These are phyloP conservation scores for Cryptocheilus praepositus DNA, from an alignment of 2,888 invertebrate species.

Conservation along the genomic window DNA sequence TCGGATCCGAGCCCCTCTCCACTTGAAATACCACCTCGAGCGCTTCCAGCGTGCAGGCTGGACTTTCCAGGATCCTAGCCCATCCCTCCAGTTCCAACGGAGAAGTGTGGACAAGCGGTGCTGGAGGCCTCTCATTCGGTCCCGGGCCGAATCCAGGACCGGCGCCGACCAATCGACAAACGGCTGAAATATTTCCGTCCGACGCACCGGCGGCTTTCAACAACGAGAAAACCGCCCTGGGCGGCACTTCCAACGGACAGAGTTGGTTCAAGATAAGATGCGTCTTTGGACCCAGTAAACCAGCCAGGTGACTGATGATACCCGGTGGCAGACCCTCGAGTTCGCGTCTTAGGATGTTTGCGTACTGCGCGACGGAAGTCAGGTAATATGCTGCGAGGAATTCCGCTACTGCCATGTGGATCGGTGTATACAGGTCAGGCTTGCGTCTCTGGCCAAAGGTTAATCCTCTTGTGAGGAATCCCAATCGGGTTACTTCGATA, in stretches of 20 bases:
- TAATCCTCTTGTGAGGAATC: slow-evolving; percentile 74
- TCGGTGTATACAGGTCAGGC: slow-evolving; percentile 75
- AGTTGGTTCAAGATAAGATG: slow-evolving; percentile 76
- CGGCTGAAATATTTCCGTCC: slow-evolving; percentile 76
- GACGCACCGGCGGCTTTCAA: slow-evolving; percentile 77
- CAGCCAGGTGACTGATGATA: slow-evolving; percentile 76
- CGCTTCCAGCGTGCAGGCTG: slow-evolving; percentile 75
- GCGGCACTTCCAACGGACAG: slow-evolving; percentile 76
- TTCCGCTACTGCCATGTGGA: slow-evolving; percentile 76
- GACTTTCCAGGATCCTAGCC: slow-evolving; percentile 76
- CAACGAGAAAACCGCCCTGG: slow-evolving; percentile 76
- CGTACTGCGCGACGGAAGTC: slow-evolving; percentile 76
- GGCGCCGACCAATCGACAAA: slow-evolving; percentile 76
- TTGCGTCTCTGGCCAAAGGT: slow-evolving; percentile 74
- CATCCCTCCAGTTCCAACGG: slow-evolving; percentile 76
- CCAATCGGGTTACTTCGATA: slow-evolving; percentile 73
- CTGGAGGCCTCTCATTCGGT: slow-evolving; percentile 67
- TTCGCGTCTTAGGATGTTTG: slow-evolving; percentile 76
- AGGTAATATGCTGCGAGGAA: slow-evolving; percentile 78
- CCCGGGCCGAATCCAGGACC: slow-evolving; percentile 74
- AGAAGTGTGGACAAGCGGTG: slow-evolving; percentile 73
- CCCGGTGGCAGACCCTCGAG: slow-evolving; percentile 76
- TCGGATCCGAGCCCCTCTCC: slow-evolving; percentile 73
- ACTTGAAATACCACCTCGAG: slow-evolving; percentile 76
- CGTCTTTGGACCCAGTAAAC: slow-evolving; percentile 76